These are phyloP conservation scores for Cephus spinipes DNA, from an alignment of 2,888 invertebrate genomes.

Conservation along the genomic window DNA sequence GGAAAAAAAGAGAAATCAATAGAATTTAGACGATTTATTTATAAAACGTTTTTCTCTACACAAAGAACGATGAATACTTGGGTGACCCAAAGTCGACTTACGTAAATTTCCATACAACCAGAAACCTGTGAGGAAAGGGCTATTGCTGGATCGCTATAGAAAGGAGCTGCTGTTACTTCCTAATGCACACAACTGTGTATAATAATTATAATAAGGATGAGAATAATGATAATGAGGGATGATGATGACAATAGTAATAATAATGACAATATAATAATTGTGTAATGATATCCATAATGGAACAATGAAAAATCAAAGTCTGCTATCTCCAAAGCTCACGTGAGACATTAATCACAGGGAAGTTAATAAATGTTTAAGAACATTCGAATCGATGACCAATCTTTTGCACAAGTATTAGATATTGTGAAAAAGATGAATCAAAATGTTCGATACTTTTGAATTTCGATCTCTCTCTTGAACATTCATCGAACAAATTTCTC, in stretches of 20 bases:
- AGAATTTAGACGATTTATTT: constrained; percentile 54
- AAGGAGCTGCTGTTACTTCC: constrained; percentile 45
- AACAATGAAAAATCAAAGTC: constrained; percentile 2
- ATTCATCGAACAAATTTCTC: background rate
- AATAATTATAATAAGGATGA: constrained; percentile 31
- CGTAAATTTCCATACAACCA: constrained; percentile 30
- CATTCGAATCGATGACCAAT: background rate
- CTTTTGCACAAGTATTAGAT: background rate
- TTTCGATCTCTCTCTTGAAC: background rate
- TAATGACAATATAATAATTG: constrained; percentile 13
- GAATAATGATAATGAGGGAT: constrained; percentile 15
- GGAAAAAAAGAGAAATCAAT: background rate
- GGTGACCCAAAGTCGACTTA: constrained; percentile 13
- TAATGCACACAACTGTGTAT: constrained; percentile 47
- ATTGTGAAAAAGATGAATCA: background rate
- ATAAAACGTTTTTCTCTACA: constrained; percentile 55
- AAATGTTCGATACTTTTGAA: background rate
- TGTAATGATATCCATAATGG: constrained; percentile 20
- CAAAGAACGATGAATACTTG: constrained; percentile 48
- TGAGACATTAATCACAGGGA: background rate
- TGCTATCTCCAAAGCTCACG: background rate
- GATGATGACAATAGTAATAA: constrained; percentile 29
- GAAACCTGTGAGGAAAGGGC: constrained; percentile 19
- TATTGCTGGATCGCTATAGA: constrained; percentile 41
- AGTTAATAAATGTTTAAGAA: background rate